Conservation (phyloP, 2,113 vertebrate genomes). For the Melierax canorus region DNA sequence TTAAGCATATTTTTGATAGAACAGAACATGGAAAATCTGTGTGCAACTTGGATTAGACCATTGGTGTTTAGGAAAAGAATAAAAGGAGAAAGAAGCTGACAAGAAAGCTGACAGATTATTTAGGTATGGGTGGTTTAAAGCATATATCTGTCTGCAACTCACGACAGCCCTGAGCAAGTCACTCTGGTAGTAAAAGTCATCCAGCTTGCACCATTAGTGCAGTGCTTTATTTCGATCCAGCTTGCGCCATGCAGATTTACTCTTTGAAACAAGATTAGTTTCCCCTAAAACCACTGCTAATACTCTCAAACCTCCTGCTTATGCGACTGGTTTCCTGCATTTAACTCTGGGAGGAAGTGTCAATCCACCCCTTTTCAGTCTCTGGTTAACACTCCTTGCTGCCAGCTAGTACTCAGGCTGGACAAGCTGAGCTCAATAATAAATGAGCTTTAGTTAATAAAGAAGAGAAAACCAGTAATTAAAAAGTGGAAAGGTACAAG, state of each 20-base stretch:
- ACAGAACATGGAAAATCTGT: neutral
- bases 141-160: neutral
- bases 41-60: neutral
- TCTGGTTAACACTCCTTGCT: slow-evolving; percentile 20
- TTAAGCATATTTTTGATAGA: neutral
- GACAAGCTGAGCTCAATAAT: neutral
- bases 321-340: slow-evolving; percentile 44
- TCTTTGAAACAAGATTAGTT: slow-evolving; percentile 15
- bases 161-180: neutral
- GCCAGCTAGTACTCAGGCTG: neutral
- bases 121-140: neutral
- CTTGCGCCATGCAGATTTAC: neutral
- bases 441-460: neutral
- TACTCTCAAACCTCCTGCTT: slow-evolving; percentile 30
- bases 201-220: neutral
- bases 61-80: neutral
- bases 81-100: neutral
- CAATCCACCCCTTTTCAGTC: neutral
- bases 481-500: neutral
- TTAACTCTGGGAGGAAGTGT: slow-evolving; percentile 29
- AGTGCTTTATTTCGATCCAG: neutral
- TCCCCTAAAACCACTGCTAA: slow-evolving; percentile 20
- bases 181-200: neutral
- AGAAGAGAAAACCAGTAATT: neutral
- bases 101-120: neutral